phyloP scores from a whole-genome alignment of 2,113 vertebrate species.

The Scomber scombrus region DNA sequence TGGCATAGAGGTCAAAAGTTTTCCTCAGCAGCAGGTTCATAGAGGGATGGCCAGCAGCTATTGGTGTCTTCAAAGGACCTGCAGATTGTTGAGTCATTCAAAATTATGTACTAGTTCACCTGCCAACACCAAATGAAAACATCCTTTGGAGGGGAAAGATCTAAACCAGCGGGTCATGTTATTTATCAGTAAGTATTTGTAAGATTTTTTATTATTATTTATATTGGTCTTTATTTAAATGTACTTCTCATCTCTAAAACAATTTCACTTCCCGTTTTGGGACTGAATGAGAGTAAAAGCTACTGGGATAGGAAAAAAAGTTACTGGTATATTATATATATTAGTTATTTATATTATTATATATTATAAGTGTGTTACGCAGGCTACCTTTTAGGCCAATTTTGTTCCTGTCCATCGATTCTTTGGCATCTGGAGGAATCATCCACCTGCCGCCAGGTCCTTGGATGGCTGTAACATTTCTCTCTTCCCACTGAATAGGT shows the following conservation, averaged over 20 bases:
- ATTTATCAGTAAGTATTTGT: neutral
- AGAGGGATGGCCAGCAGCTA: conserved; percentile 96
- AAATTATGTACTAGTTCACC: conserved; percentile 67
- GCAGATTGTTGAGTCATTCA: conserved; percentile 7
- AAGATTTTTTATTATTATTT: too few species aligned
- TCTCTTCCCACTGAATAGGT: conserved; percentile 95
- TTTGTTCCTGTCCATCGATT: conserved; percentile 98
- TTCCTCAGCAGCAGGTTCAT: conserved; percentile 96
- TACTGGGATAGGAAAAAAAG: neutral
- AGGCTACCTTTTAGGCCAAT: conserved; percentile 94
- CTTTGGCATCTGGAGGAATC: conserved; percentile 97
- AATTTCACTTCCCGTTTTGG: too few species aligned
- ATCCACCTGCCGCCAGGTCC: conserved; percentile 96
- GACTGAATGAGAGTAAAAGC: neutral
- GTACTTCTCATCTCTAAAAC: neutral
- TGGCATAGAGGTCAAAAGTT: conserved; percentile 97
- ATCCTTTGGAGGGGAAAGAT: too few species aligned
- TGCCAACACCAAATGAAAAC: neutral
- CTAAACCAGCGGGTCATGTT: neutral
- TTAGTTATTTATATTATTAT: too few species aligned
- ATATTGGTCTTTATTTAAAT: too few species aligned
- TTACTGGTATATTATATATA: too few species aligned
- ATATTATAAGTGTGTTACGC: neutral
- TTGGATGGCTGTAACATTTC: conserved; percentile 93
- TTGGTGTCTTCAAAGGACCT: conserved; percentile 97